A percentile compares a stretch with the other conserved stretches of the same genome.
phyloP scores from a whole-genome alignment of 1,140 invertebrate genomes.

The Drosophila grimshawi region DNA sequence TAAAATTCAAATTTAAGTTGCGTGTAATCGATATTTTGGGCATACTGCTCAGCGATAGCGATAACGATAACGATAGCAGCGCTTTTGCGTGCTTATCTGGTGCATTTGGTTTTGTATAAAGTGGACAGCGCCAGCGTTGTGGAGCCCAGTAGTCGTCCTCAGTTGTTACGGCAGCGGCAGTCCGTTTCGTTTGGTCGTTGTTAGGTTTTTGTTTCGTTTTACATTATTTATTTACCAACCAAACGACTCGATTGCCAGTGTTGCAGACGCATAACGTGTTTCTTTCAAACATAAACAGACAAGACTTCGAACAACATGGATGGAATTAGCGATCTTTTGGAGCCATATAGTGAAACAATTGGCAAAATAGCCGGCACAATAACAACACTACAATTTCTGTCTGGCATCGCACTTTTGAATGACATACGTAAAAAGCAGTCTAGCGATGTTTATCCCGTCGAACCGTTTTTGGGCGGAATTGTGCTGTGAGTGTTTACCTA shows the following conservation, averaged over 20 bases:
- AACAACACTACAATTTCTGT: constrained; percentile 88
- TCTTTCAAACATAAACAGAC: constrained; percentile 13
- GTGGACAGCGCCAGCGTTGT: constrained; percentile 50
- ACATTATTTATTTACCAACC: constrained; percentile 59
- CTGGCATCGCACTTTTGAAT: constrained; percentile 88
- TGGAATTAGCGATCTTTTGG: constrained; percentile 74
- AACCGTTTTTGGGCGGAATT: constrained; percentile 90
- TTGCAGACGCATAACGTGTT: constrained; percentile 24
- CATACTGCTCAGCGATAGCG: constrained; percentile 23
- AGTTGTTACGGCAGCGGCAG: constrained; percentile 60
- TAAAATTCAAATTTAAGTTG: constrained; percentile 30
- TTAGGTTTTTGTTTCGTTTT: constrained; percentile 70
- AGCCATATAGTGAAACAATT: constrained; percentile 68
- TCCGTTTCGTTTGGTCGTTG: constrained; percentile 50
- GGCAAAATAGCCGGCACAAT: constrained; percentile 85
- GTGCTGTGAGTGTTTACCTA: constrained; percentile 86
- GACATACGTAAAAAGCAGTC: constrained; percentile 89
- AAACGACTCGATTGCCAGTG: constrained; percentile 2
- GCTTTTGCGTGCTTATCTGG: constrained; percentile 30
- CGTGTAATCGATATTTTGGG: constrained; percentile 17
- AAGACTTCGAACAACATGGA: constrained; percentile 72
- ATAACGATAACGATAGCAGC: constrained; percentile 4
- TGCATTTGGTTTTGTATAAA: constrained; percentile 64
- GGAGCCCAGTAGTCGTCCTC: constrained; percentile 43
- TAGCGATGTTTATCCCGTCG: constrained; percentile 87